These are phyloP conservation scores for Drosophila kanapiae DNA, from an alignment of 1,140 invertebrate species.

Conservation along the genomic window DNA sequence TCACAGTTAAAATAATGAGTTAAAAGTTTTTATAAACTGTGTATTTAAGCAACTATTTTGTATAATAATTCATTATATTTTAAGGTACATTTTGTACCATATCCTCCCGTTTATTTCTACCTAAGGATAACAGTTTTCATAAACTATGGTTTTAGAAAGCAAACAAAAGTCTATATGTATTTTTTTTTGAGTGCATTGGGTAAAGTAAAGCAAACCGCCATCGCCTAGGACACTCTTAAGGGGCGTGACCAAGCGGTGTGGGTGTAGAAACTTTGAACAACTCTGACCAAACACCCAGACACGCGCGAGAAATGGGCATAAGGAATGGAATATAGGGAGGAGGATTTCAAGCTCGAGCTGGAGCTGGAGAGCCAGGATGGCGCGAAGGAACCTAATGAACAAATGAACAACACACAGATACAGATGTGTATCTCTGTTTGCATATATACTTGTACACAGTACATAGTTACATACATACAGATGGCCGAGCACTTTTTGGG, in stretches of 20 bases:
- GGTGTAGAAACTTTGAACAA: slow-evolving; percentile 41
- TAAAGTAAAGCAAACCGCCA: slow-evolving; percentile 26
- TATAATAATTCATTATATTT: too few relatives aligned
- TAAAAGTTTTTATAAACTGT: not conserved
- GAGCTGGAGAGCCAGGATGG: slow-evolving; percentile 21
- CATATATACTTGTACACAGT: slow-evolving; percentile 29
- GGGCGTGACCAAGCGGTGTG: slow-evolving; percentile 14
- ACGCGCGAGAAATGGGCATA: slow-evolving; percentile 31
- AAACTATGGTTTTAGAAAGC: not conserved
- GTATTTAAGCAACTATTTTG: too few relatives aligned
- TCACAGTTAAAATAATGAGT: too few relatives aligned
- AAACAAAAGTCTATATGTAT: not conserved
- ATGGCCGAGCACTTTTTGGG: slow-evolving; percentile 23
- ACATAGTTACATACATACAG: slow-evolving; percentile 27
- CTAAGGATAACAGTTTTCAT: too few relatives aligned
- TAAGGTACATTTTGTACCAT: too few relatives aligned
- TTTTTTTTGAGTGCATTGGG: slow-evolving; percentile 7
- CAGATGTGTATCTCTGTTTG: slow-evolving; percentile 29
- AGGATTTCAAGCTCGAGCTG: not conserved
- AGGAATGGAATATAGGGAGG: not conserved
- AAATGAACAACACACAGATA: slow-evolving; percentile 53
- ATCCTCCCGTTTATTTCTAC: too few relatives aligned
- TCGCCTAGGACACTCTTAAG: slow-evolving; percentile 59
- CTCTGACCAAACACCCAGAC: slow-evolving; percentile 39
- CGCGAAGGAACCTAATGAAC: slow-evolving; percentile 73